A percentile compares a stretch with the other conserved stretches of the same genome.
phyloP scores from a whole-genome alignment of 2,113 vertebrate species.

The Xiphorhynchus elegans region DNA sequence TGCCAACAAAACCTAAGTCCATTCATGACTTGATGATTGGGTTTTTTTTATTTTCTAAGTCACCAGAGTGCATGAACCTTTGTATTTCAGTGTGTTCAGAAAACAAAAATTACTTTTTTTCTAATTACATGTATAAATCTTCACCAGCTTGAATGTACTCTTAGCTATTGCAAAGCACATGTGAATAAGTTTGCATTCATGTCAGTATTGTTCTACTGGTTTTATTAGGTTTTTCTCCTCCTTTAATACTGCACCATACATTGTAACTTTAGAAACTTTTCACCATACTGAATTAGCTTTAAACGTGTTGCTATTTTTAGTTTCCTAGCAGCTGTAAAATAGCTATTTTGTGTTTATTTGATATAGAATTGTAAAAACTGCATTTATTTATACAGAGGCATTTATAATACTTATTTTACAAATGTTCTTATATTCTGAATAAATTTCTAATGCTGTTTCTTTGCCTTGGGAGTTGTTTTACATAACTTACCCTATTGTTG shows the following conservation, averaged over 20 bases:
- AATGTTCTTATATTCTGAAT: conserved; percentile 87
- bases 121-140: neutral
- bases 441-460: conserved; percentile 80
- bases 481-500: neutral
- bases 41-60: neutral
- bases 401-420: conserved; percentile 86
- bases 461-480: neutral
- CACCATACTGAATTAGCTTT: conserved; percentile 42
- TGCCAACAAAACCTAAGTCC: neutral
- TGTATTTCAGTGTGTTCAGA: conserved; percentile 39
- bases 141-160: conserved; percentile 71
- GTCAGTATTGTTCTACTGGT: conserved; percentile 61
- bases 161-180: conserved; percentile 64
- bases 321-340: conserved; percentile 78
- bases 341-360: conserved; percentile 76
- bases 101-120: neutral
- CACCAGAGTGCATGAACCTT: conserved; percentile 44
- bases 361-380: conserved; percentile 81
- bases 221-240: conserved; percentile 38
- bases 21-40: neutral
- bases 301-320: conserved; percentile 60
- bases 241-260: conserved; percentile 35
- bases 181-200: conserved; percentile 50
- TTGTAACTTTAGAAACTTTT: conserved; percentile 32
- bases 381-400: conserved; percentile 89